Percentiles rank a stretch among this genome's conserved stretches.
Conservation (phyloP, 2,797 vertebrate genomes). For the Tapirus indicus region DNA sequence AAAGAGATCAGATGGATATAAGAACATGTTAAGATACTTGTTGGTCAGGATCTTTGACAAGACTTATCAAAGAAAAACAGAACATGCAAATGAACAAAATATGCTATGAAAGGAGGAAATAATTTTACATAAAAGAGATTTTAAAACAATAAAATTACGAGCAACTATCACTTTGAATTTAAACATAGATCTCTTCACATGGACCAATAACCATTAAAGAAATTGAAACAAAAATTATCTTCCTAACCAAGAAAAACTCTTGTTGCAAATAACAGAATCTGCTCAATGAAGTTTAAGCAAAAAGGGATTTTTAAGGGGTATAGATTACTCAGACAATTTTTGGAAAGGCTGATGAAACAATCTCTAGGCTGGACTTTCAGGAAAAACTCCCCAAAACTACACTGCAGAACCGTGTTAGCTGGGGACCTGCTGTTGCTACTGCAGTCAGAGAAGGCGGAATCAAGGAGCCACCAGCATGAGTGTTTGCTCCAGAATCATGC, state of each 20-base stretch:
- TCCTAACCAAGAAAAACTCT: neutral
- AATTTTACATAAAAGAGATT: neutral
- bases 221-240: neutral
- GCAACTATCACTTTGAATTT: neutral
- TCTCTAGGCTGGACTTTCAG: neutral
- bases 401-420: neutral
- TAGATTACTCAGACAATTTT: neutral
- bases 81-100: neutral
- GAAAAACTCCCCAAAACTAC: neutral
- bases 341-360: neutral
- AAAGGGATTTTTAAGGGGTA: neutral
- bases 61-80: neutral
- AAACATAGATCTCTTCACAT: neutral
- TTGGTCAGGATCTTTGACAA: neutral
- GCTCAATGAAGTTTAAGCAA: neutral
- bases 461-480: neutral
- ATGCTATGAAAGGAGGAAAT: neutral
- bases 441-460: neutral
- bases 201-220: neutral
- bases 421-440: neutral
- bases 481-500: neutral
- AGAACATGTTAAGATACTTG: neutral
- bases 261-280: neutral
- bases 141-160: neutral
- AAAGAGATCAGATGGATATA: neutral